Evolutionary conservation across 2,888 invertebrate species (phyloP), one percentile per base, ranked within the genome.

Genomic region (Ichneumon xanthorius): DNA sequence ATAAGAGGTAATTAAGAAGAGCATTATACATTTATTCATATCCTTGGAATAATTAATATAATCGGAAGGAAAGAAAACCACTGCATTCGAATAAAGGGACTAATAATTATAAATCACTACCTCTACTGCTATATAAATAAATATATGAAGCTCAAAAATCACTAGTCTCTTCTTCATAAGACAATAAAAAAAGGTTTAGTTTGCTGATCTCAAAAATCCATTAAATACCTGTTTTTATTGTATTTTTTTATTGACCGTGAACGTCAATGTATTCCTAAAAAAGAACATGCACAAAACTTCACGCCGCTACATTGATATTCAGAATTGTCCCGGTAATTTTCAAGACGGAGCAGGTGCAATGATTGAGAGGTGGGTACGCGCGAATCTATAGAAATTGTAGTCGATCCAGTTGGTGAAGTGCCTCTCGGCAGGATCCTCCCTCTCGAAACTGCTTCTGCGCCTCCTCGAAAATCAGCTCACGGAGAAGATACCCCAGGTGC

Each of bases 261-360:
- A 9, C 26, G 26, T 4, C 22, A 58, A 58, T 58, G 26, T 22
- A 58, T 22, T 9, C 3, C 2, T 11, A 11, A 22, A 6, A 14
- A 5, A 58, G 11, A 4, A 14, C 22, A 4, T 11, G 45, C 11
- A 26, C 14, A 11, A 26, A 58, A 26, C 14, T 58, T 58, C 26
- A 26, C 53, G 75, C 61, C 68, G 40, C 61, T 37, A 61, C 70
- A 81, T 81, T 81, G 68, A 70, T 81, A 76, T 81, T 81, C 75
- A 76, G 68, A 61, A 75, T 61, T 33, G n/a, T 33, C n/a, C 48
- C 14, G 16, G 30, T 68, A 45, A 48, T 68, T 68, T 61, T 40
- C 6, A 37, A 63, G 70, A n/a, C 48, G 58, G 48, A 84, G 67
- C 45, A 30, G 77, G 30, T 26, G 26, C 50, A 45, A 63, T 70